Evolutionary conservation across 2,113 vertebrate species (phyloP).

Genomic region (Perca schrenkii): DNA sequence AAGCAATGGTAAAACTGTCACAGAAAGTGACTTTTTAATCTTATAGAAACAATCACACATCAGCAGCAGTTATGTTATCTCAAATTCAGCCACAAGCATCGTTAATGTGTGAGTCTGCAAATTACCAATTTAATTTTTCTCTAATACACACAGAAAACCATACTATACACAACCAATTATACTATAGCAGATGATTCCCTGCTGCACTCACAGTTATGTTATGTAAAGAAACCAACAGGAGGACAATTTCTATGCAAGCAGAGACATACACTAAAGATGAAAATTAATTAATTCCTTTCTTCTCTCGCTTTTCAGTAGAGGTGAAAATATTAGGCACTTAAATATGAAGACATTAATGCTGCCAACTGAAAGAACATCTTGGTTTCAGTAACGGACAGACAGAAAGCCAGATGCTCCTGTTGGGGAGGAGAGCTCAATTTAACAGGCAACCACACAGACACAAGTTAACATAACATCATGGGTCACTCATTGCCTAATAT

Average conservation of each 20-base stretch:
- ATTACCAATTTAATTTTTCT: slow-evolving; percentile 5
- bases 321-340: slow-evolving; percentile 40
- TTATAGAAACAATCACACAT: slow-evolving; percentile 43
- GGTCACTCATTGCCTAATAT: slow-evolving; percentile 36
- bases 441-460: slow-evolving; percentile 34
- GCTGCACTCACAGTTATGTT: slow-evolving; percentile 22
- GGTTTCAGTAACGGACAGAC: slow-evolving; percentile 36
- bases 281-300: slow-evolving; percentile 45
- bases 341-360: slow-evolving; percentile 19
- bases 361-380: slow-evolving; percentile 46
- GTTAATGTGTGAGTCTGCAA: slow-evolving; percentile 10
- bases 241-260: slow-evolving; percentile 18
- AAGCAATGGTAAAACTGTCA: slow-evolving; percentile 25
- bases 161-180: slow-evolving; percentile 14
- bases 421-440: slow-evolving; percentile 23
- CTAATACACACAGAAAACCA: slow-evolving; percentile 7
- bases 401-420: slow-evolving; percentile 25
- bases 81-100: slow-evolving; percentile 7
- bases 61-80: slow-evolving; percentile 26
- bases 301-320: slow-evolving; percentile 43
- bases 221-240: slow-evolving; percentile 45
- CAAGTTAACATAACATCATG: background rate
- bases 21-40: slow-evolving; percentile 38
- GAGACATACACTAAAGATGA: background rate
- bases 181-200: slow-evolving; percentile 6